Conservation (phyloP, 1,140 invertebrate genomes). For the Penaeus vannamei region DNA sequence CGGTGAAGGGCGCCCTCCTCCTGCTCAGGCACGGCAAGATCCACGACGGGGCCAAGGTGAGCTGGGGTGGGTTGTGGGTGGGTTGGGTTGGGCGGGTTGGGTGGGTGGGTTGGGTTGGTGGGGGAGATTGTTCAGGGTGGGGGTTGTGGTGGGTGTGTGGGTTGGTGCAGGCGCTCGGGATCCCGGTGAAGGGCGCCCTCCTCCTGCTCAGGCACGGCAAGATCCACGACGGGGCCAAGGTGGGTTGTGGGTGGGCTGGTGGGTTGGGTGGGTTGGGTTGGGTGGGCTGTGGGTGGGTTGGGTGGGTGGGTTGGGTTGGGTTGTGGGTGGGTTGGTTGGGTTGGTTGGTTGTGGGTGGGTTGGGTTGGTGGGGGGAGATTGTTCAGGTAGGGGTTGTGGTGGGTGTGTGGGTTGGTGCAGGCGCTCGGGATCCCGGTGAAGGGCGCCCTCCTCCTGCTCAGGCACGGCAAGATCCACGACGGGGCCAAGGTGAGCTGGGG, state of each 20-base stretch:
- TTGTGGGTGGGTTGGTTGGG: no score
- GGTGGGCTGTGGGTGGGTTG: no score
- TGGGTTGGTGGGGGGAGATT: no score
- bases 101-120: not conserved
- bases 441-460: constrained; percentile 38
- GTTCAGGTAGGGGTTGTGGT: no score
- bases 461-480: constrained; percentile 29
- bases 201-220: constrained; percentile 34
- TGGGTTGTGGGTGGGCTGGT: not conserved
- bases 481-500: no score
- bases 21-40: constrained; percentile 31
- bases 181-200: constrained; percentile 22
- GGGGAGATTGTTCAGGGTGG: not conserved
- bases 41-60: constrained; percentile 37
- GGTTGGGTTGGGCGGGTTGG: not conserved
- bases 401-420: no score
- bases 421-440: not conserved
- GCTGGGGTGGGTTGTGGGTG: no score
- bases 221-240: constrained; percentile 36
- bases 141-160: no score
- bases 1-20: constrained; percentile 23
- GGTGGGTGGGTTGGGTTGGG: no score
- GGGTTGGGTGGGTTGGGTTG: not conserved
- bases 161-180: constrained; percentile 31
- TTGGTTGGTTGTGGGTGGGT: no score